Conservation (phyloP, 2,797 vertebrate species). For the Octomys mimax region DNA sequence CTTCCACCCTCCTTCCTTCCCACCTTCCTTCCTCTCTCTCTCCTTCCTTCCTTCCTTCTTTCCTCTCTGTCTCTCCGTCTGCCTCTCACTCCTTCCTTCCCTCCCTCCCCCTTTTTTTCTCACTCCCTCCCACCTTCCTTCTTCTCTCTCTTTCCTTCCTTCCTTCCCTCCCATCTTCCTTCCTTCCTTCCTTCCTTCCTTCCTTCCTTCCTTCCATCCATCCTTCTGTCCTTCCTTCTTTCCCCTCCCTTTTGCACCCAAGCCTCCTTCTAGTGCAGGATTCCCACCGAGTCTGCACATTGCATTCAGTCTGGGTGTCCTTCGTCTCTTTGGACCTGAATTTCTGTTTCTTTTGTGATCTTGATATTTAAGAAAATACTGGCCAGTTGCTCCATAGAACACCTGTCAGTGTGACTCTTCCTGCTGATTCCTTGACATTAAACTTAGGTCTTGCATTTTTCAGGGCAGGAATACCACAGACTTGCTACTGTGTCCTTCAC, state of each 20-base stretch:
- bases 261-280: background rate
- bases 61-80: no score
- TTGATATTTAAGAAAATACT: background rate
- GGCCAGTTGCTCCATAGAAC: background rate
- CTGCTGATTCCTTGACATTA: background rate
- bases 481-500: background rate
- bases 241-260: background rate
- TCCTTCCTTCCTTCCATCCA: accelerated
- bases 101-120: no score
- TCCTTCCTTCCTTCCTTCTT: no score
- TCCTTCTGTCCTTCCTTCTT: accelerated
- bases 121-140: accelerated
- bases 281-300: no score
- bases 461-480: background rate
- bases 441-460: background rate
- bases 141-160: no score
- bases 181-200: no score
- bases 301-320: background rate
- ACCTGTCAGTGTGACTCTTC: background rate
- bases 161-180: no score
- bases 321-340: background rate
- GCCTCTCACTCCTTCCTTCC: accelerated
- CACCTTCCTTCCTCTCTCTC: no score
- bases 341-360: background rate
- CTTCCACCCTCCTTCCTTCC: no score